Conservation (phyloP, 2,113 vertebrate species). For the Stegastes partitus region DNA sequence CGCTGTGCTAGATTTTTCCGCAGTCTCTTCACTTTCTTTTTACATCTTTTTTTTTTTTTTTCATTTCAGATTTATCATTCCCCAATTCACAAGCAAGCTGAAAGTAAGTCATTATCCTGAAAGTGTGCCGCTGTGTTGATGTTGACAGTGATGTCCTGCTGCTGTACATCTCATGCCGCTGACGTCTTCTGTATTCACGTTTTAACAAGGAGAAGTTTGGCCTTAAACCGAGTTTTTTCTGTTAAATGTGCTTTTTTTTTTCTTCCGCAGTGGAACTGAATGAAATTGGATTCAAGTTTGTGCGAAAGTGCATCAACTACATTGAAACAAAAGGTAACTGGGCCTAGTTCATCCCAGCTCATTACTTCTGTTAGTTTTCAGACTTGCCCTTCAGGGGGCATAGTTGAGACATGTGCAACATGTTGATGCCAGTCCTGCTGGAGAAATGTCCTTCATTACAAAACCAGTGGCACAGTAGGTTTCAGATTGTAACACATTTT, state of each 20-base stretch:
- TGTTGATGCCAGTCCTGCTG: not conserved
- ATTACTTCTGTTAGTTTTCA: conserved; percentile 14
- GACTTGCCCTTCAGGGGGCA: conserved; percentile 67
- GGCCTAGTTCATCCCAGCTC: not conserved
- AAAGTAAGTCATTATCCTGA: conserved; percentile 89
- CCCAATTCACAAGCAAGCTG: conserved; percentile 96
- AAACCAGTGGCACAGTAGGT: not conserved
- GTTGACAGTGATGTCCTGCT: too few relatives aligned
- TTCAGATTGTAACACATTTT: conserved; percentile 17
- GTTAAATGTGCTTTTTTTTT: not conserved
- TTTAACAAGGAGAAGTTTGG: not conserved
- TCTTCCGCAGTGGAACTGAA: conserved; percentile 93
- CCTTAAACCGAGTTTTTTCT: conserved; percentile 4
- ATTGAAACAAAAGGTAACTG: conserved; percentile 92
- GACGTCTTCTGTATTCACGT: not conserved
- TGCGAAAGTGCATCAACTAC: conserved; percentile 94
- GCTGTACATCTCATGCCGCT: not conserved
- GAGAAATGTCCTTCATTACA: not conserved
- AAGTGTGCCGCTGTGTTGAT: not conserved
- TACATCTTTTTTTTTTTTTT: conserved; percentile 60
- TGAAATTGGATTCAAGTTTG: conserved; percentile 95
- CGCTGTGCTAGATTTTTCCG: conserved; percentile 17
- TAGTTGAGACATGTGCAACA: conserved; percentile 42
- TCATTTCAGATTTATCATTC: conserved; percentile 95
- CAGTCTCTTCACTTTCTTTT: conserved; percentile 29